These are phyloP conservation scores for Ectemnius continuus DNA, from an alignment of 2,888 invertebrate species.

Conservation along the genomic window DNA sequence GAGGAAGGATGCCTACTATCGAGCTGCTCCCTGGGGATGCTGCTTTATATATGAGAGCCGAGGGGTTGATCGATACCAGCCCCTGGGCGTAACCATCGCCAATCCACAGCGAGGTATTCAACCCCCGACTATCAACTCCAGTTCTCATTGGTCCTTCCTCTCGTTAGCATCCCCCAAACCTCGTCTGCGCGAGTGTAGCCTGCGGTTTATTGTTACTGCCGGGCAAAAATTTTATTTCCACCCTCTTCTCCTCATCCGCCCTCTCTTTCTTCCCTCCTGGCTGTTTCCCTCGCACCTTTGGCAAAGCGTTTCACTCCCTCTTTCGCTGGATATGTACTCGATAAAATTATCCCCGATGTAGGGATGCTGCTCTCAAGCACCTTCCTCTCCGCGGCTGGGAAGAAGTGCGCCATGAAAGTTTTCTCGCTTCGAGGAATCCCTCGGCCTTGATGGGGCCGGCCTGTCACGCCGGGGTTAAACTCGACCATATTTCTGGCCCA, in stretches of 20 bases:
- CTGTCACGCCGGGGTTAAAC: constrained; percentile 1
- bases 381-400: no score
- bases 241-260: constrained; percentile 6
- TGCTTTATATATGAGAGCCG: constrained; percentile 67
- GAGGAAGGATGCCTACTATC: constrained; percentile 56
- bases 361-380: no score
- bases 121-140: constrained; percentile 57
- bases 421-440: constrained; percentile 1
- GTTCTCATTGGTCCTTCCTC: constrained; percentile 49
- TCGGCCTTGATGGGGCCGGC: no score
- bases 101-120: constrained; percentile 53
- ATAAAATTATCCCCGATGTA: constrained; percentile 25
- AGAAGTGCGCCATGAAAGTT: neutral
- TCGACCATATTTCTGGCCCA: neutral
- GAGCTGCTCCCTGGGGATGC: constrained; percentile 63
- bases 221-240: constrained; percentile 64
- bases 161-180: constrained; percentile 58
- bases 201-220: constrained; percentile 73
- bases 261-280: neutral
- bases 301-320: neutral
- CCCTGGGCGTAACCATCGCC: constrained; percentile 70
- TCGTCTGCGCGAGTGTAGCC: constrained; percentile 55
- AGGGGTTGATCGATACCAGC: constrained; percentile 74
- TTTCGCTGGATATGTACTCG: constrained; percentile 8
- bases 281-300: constrained; percentile 5